phyloP scores from a whole-genome alignment of 2,113 vertebrate genomes.

The Rostratula benghalensis region DNA sequence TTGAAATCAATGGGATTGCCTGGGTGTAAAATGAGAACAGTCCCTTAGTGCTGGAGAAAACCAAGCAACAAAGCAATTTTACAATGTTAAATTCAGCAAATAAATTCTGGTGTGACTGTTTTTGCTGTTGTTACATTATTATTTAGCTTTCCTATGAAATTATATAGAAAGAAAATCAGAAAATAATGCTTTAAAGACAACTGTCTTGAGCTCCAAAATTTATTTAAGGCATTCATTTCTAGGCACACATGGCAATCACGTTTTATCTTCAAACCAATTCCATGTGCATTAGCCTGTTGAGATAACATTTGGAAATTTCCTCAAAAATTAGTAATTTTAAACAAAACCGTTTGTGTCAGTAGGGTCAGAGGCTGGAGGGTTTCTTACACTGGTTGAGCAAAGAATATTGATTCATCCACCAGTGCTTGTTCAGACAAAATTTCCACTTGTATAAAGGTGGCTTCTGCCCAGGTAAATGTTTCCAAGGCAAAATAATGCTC shows the following conservation, averaged over 20 bases:
- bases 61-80: constrained; percentile 53
- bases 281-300: background rate
- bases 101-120: constrained; percentile 42
- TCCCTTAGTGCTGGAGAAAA: constrained; percentile 51
- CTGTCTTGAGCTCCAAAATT: constrained; percentile 19
- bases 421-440: background rate
- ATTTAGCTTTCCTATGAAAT: constrained; percentile 42
- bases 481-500: background rate
- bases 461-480: background rate
- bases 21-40: constrained; percentile 60
- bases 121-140: constrained; percentile 32
- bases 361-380: background rate
- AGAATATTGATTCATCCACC: background rate
- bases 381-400: background rate
- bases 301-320: constrained; percentile 7
- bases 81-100: constrained; percentile 33
- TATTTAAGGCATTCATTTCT: constrained; percentile 39
- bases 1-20: constrained; percentile 61
- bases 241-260: background rate
- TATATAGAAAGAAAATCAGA: background rate
- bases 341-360: constrained; percentile 12
- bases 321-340: constrained; percentile 59
- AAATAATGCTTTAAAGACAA: constrained; percentile 32
- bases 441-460: background rate
- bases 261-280: constrained; percentile 43